phyloP scores from a whole-genome alignment of 2,888 invertebrate genomes.

The Eupithecia subfuscata region DNA sequence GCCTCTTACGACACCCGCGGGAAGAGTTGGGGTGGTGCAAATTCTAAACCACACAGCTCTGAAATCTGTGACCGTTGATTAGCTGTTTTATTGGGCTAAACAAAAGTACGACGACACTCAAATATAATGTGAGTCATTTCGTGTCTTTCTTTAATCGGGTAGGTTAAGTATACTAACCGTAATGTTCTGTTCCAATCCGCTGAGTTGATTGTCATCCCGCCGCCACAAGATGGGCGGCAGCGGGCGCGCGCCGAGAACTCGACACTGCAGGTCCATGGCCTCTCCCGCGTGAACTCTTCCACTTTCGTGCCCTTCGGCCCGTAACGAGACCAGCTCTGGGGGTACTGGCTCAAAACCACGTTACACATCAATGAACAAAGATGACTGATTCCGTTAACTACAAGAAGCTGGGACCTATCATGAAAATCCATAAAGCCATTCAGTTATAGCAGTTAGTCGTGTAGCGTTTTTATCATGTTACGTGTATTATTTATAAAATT shows the following conservation, averaged over 20 bases:
- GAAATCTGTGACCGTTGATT: not conserved
- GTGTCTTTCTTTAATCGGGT: not conserved
- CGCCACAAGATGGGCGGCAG: slow-evolving; percentile 68
- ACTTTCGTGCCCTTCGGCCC: slow-evolving; percentile 47
- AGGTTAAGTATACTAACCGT: slow-evolving; percentile 56
- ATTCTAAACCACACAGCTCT: no score
- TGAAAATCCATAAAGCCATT: slow-evolving; percentile 26
- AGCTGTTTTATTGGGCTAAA: not conserved
- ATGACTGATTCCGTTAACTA: not conserved
- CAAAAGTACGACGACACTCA: not conserved
- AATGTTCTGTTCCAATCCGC: slow-evolving; percentile 66
- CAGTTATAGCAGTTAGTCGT: slow-evolving; percentile 12
- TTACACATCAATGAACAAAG: not conserved
- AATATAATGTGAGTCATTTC: not conserved
- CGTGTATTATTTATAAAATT: not conserved
- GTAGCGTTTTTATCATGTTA: not conserved
- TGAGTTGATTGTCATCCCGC: slow-evolving; percentile 59
- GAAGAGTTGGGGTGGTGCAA: no score
- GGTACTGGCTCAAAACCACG: slow-evolving; percentile 58
- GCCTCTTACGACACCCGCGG: no score
- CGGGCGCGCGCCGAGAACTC: slow-evolving; percentile 75
- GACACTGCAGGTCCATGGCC: slow-evolving; percentile 64
- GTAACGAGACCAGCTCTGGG: slow-evolving; percentile 69
- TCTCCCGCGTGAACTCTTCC: slow-evolving; percentile 59
- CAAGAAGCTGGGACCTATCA: not conserved